Base-by-base conservation (phyloP, 2,797 vertebrate species). In the Gallinago nigripennis region DNA sequence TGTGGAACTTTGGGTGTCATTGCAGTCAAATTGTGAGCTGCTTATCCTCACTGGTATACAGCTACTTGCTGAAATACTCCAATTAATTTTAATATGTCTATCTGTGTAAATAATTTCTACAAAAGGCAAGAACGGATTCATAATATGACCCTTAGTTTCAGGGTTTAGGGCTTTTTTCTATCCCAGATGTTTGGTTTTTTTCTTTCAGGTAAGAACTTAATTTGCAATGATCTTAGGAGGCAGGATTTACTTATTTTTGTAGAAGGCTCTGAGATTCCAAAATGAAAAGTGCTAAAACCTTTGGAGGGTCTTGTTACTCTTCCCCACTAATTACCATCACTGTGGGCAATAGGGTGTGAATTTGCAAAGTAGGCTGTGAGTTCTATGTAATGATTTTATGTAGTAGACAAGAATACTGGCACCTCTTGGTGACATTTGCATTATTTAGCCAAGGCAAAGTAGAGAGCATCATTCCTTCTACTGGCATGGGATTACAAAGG, bases 391-490 rank as follows among this genome's bases (percentile, higher is more conserved):
- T 64, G 27, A 39, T 75, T 46, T 63, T 51, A 31, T 14, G 33
- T 15, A 77, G 39, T 35, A 82, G 69, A 53, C 2, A 3, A 82
- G 53, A 95, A 58, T 79, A 61, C 35, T 85, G 77, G n/a, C 70
- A 41, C 68, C 85, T 90, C 50, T 89, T 98, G 98, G 98, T 50
- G 97, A 98, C 93, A 98, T 98, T 92, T 51, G 97, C 98, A 90
- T 97, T 98, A 61, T 98, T 99, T 68, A 98, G 84, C 39, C 97
- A 98, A 95, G 98, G 98, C 45, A 97, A 99, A 82, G 88, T 96
- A 63, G 97, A 98, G 63, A 98, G 89, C 95, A 97, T 98, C 12
- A 94, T 98, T 88, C 95, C 98, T 35, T 98, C 98, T 8, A 96
- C 97, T 89, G 98, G 97, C 45, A 96, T 98, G 96, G 98, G 99